phyloP scores from a whole-genome alignment of 2,888 invertebrate genomes.

The Diarsia dahlii region DNA sequence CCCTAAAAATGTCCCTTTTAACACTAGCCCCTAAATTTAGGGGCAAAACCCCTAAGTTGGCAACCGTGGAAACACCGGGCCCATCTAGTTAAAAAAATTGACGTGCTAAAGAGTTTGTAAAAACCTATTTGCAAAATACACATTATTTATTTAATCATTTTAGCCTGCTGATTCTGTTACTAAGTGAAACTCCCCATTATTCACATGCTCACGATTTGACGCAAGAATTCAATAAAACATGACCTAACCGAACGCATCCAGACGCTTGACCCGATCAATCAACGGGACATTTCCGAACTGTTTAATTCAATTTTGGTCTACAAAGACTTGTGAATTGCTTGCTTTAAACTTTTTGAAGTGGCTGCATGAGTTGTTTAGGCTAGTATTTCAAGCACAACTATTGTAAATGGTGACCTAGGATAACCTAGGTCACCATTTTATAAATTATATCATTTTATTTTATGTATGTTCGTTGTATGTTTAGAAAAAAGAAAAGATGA shows the following conservation, averaged over 20 bases:
- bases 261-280: slow-evolving; percentile 60
- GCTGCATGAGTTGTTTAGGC: background rate
- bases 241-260: slow-evolving; percentile 29
- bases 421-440: no score
- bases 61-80: no score
- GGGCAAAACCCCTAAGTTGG: no score
- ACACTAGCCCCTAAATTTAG: no score
- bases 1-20: no score
- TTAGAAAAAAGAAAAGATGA: no score
- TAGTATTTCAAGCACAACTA: background rate
- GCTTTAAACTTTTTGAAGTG: slow-evolving; percentile 1
- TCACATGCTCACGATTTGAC: slow-evolving; percentile 9
- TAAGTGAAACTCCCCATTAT: background rate
- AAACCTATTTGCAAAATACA: no score
- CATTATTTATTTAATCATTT: background rate
- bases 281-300: slow-evolving; percentile 40
- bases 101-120: no score
- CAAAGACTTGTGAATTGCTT: slow-evolving; percentile 22
- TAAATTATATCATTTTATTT: no score
- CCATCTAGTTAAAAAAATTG: no score
- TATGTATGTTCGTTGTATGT: no score
- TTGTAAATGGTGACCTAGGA: background rate
- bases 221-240: slow-evolving; percentile 44
- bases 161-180: background rate
- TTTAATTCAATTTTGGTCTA: slow-evolving; percentile 49